Evolutionary conservation across 2,888 invertebrate species (phyloP), one percentile per base, ranked within the genome.

Genomic region (Phyllotreta striolata): DNA sequence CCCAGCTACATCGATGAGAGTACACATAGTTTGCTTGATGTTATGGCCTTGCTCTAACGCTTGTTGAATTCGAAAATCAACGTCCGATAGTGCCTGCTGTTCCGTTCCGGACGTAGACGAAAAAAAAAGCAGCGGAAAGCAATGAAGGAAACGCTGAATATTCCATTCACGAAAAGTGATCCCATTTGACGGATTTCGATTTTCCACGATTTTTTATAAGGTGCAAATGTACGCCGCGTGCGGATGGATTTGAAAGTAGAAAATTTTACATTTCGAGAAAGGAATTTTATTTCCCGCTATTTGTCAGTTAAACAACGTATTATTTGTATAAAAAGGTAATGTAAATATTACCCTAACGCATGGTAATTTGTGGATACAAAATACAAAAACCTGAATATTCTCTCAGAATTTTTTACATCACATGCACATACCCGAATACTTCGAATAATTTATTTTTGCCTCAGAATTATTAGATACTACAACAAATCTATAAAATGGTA

Each of bases 51-150:
- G 62, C 65, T 64, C 63, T 67, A 65, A 71, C 72, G 72, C 68
- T 69, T 66, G 66, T 70, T 70, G 73, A 73, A 74, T 72, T 70
- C 66, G 63, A 72, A 71, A 73, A 71, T 69, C 70, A 66, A 71
- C 70, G 69, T 69, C 66, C 71, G 66, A 70, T 69, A 65, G 63
- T 66, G 63, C 58, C 66, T 66, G 63, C 58, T 65, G 55, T 68
- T 69, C 66, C 68, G 58, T 66, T 67, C 68, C 67, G 66, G 61
- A 63, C 60, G 24, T 24, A 24, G 24, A 24, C 24, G 24, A 58
- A 67, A 66, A 63, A 57, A 51, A 43, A 49, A 60, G 43, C 40
- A 41, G 54, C 41, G 61, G 24, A 24, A 24, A 24, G 24, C 51
- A 40, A 55, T 57, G 44, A 39, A 57, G 41, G 56, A 63, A 55